phyloP scores from a whole-genome alignment of 2,797 vertebrate genomes.

The Odontamblyopus lacepedii region DNA sequence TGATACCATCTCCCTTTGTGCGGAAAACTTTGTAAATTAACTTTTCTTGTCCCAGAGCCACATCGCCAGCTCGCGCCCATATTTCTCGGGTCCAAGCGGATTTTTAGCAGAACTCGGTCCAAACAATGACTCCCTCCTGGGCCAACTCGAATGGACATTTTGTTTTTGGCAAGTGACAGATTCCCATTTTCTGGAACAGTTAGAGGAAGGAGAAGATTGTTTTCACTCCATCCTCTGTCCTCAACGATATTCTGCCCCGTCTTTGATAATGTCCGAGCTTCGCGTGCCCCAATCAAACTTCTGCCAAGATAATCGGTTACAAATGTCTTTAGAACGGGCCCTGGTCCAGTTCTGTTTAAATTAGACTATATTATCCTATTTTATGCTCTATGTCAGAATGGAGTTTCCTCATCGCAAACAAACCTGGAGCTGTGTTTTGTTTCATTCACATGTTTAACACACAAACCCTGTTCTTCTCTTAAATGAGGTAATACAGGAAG shows the following conservation, averaged over 20 bases:
- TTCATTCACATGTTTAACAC: too few species aligned
- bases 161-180: slow-evolving; percentile 32
- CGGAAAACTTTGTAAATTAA: slow-evolving; percentile 32
- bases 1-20: slow-evolving; percentile 17
- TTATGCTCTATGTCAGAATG: too few species aligned
- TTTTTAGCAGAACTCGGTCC: slow-evolving; percentile 41
- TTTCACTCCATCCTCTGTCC: not conserved
- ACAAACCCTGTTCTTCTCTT: too few species aligned
- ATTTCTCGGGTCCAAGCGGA: slow-evolving; percentile 38
- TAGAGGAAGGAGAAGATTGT: slow-evolving; percentile 12
- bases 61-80: slow-evolving; percentile 20
- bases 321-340: too few species aligned
- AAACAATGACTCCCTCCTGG: slow-evolving; percentile 36
- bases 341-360: too few species aligned
- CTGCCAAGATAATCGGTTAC: not conserved
- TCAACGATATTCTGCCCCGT: not conserved
- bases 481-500: too few species aligned
- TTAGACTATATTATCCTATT: too few species aligned
- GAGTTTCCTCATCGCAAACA: too few species aligned
- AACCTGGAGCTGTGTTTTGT: too few species aligned
- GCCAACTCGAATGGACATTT: slow-evolving; percentile 28
- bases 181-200: slow-evolving; percentile 31
- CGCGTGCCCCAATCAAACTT: not conserved
- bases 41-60: slow-evolving; percentile 34
- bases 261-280: slow-evolving; percentile 14